These are phyloP conservation scores for Salticus scenicus DNA, from an alignment of 2,888 invertebrate genomes.

Conservation along the genomic window DNA sequence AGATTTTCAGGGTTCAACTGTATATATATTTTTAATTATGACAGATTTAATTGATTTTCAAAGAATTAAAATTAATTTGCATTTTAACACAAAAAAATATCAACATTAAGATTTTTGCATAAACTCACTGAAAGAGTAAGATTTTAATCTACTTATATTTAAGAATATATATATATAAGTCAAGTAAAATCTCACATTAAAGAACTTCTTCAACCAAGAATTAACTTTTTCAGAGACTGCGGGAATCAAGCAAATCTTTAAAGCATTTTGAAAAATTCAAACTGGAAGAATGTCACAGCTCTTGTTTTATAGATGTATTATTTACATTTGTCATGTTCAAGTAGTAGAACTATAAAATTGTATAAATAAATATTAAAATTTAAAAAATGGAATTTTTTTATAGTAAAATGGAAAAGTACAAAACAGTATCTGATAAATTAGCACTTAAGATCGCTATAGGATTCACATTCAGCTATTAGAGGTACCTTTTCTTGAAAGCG, in stretches of 20 bases:
- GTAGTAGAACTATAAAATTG: not conserved
- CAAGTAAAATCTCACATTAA: not conserved
- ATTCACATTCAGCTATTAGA: constrained; percentile 55
- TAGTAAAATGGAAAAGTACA: constrained; percentile 2
- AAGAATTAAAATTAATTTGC: no score
- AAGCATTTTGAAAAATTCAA: not conserved
- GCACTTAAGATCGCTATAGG: constrained; percentile 56
- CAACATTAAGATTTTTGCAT: no score
- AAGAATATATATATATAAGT: not conserved
- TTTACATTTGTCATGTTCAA: not conserved
- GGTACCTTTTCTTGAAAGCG: constrained; percentile 37
- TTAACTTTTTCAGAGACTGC: no score
- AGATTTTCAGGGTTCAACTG: no score
- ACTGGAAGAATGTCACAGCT: not conserved
- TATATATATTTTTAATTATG: no score
- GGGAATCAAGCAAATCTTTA: no score
- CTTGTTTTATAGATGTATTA: not conserved
- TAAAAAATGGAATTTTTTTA: not conserved
- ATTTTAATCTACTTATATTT: not conserved
- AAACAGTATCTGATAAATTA: constrained; percentile 18
- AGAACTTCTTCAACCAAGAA: not conserved
- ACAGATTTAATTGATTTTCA: no score
- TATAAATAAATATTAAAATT: constrained; percentile 2
- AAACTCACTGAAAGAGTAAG: not conserved
- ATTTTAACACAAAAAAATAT: no score